Evolutionary conservation across 2,888 invertebrate genomes (phyloP).

Genomic region (Caenorhabditis afra): DNA sequence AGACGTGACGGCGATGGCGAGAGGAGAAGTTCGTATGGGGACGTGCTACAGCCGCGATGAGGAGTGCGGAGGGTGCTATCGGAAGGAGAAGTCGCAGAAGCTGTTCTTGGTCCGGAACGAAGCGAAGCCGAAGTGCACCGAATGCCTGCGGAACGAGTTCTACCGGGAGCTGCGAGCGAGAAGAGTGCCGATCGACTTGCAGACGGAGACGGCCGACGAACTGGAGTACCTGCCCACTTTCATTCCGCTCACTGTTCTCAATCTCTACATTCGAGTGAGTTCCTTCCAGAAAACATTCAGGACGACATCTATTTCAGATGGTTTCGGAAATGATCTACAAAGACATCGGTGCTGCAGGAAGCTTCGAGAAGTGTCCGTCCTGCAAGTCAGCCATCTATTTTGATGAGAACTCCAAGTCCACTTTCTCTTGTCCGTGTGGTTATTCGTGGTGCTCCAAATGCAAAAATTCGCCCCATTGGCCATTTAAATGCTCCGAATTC

Average conservation of each 20-base stretch:
- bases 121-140: conserved; percentile 10
- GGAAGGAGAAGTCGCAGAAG: conserved; percentile 9
- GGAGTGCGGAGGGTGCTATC: conserved; percentile 14
- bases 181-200: conserved; percentile 35
- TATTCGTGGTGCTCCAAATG: conserved; percentile 43
- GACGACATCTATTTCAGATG: too few relatives aligned
- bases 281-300: too few relatives aligned
- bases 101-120: conserved; percentile 20
- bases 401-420: conserved; percentile 3
- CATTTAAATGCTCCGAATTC: conserved; percentile 32
- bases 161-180: conserved; percentile 32
- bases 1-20: conserved; percentile 11
- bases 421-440: conserved; percentile 35
- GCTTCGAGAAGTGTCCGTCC: conserved; percentile 27
- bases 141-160: conserved; percentile 26
- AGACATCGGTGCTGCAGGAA: conserved; percentile 23
- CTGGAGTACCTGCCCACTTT: conserved; percentile 37
- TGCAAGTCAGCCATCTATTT: conserved; percentile 34
- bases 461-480: conserved; percentile 36
- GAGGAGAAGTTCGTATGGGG: not conserved
- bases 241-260: conserved; percentile 30
- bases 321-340: conserved; percentile 20
- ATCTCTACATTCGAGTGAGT: conserved; percentile 39
- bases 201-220: conserved; percentile 34
- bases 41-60: conserved; percentile 21